phyloP scores from a whole-genome alignment of 2,113 vertebrate species.

The Dicrurus megarhynchus region DNA sequence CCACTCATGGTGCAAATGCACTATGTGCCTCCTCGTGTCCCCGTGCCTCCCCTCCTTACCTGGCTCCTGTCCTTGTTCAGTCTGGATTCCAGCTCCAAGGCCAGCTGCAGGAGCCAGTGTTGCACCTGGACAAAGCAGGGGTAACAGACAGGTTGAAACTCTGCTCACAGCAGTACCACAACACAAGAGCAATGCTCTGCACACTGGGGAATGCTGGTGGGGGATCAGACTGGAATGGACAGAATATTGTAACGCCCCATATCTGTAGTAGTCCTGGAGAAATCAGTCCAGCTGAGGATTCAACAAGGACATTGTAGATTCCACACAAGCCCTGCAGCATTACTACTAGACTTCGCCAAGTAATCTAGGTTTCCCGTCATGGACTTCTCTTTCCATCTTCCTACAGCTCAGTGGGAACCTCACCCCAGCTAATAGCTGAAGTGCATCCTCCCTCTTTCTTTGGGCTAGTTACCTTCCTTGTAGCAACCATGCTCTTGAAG shows the following conservation, averaged over 20 bases:
- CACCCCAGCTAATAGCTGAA: neutral
- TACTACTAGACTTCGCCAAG: neutral
- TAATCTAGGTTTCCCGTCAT: neutral
- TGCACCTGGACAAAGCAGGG: conserved; percentile 79
- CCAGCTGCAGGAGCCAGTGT: conserved; percentile 91
- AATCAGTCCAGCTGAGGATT: neutral
- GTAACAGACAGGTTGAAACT: neutral
- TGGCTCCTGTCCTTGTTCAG: conserved; percentile 87
- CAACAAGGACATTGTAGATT: neutral
- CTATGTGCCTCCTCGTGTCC: neutral
- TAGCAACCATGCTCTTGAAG: neutral
- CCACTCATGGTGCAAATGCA: rapidly evolving
- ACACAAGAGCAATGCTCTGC: neutral
- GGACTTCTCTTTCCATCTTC: neutral
- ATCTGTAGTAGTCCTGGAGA: neutral
- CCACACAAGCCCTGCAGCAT: neutral
- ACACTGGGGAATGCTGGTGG: neutral
- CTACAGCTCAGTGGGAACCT: neutral
- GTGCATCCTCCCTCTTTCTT: neutral
- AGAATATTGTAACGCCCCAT: rapidly evolving
- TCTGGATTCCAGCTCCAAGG: conserved; percentile 91
- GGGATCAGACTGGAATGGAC: neutral
- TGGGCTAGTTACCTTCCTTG: neutral
- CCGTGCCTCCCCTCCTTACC: conserved; percentile 67
- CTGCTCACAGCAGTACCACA: neutral